Evolutionary conservation across 2,888 invertebrate genomes (phyloP), one percentile per base, ranked within the genome.

Genomic region (Gari tellinella): DNA sequence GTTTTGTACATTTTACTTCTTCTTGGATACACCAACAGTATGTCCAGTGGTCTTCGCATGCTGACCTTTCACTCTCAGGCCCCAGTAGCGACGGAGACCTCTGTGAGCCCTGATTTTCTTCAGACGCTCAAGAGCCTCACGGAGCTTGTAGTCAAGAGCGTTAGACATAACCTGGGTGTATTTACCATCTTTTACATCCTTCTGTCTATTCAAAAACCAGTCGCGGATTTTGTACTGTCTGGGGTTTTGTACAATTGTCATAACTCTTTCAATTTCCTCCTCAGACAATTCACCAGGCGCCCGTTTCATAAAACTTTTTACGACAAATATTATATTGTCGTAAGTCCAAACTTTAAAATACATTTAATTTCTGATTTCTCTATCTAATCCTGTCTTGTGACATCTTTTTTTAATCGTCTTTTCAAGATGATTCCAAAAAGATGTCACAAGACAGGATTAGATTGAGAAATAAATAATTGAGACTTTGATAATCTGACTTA

Each of bases 1-100:
- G 14, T 19, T 40, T 52, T 61, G 49, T 40, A 70, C 58, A 78
- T 48, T 82, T 85, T 90, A 91, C 96, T 99, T 99, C 97, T 99
- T 99, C 95, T 99, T 99, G 92, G 99, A 99, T 90, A 99, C 99
- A 97, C 99, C 99, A 90, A 99, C 99, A 93, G 99, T 99, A 93
- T 99, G 96, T 94, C 99, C 99, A 94, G 99, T 96, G 92, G 99
- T 99, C 94, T 99, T 99, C 68, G 99, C 99, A 92, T 99, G 99
- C 93, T 99, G 99, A 94, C 99, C 99, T 93, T 99, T 95, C 66
- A 99, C 99, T 93, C 99, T 96, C 88, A 99, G 96, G 91, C 99
- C 99, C 99, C 99, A 99, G 94, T 97, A 99, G 92, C 99, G 99
- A 93, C 99, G 96, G 93, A 99, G 96, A 93, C 99, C 99, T 92